These are phyloP conservation scores for Vulpes lagopus DNA, from an alignment of 2,113 vertebrate genomes.

Conservation along the genomic window DNA sequence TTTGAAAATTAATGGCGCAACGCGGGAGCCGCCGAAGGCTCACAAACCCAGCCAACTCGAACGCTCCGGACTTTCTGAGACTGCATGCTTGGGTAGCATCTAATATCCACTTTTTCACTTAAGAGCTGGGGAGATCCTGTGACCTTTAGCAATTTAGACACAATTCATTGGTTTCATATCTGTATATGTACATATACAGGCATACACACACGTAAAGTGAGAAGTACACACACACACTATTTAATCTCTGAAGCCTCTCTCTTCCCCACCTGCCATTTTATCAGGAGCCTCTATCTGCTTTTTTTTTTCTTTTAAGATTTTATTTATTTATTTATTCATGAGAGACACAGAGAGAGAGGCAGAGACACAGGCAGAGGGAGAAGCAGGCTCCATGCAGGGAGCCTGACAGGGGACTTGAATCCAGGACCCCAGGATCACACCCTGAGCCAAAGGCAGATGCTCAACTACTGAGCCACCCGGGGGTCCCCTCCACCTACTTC, in stretches of 20 bases:
- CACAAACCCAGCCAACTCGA: neutral
- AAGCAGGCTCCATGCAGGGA: no score
- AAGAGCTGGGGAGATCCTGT: neutral
- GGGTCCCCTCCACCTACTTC: neutral
- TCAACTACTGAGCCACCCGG: no score
- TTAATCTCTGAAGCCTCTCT: neutral
- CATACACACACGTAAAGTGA: neutral
- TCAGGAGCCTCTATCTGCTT: neutral
- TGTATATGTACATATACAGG: accelerated
- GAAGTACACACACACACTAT: neutral
- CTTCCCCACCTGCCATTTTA: neutral
- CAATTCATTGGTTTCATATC: no score
- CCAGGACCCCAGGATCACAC: no score
- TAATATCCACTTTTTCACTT: neutral
- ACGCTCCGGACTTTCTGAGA: neutral
- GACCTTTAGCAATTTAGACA: neutral
- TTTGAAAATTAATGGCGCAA: constrained; percentile 75
- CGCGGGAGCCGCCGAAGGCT: constrained; percentile 28
- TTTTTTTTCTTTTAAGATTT: no score
- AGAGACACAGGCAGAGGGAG: no score
- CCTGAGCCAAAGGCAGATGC: no score
- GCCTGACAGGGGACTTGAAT: no score
- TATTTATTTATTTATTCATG: no score
- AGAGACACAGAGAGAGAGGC: no score
- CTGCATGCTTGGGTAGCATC: neutral